Percentiles rank a stretch among this genome's conserved stretches.
Conservation (phyloP, 2,113 vertebrate species). For the Tychaedon coryphoeus region DNA sequence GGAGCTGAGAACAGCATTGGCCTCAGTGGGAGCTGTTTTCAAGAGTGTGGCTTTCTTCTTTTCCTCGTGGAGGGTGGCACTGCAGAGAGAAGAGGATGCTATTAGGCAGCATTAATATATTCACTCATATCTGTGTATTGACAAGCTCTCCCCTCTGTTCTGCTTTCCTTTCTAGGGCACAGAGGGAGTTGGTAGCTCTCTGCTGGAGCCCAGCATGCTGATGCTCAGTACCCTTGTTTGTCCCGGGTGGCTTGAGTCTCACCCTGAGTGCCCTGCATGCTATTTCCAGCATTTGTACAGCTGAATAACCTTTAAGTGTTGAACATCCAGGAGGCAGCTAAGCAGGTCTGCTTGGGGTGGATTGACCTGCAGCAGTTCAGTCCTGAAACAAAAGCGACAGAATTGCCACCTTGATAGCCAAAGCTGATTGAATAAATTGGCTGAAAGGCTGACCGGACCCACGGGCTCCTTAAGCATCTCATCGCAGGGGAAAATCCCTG, state of each 20-base stretch:
- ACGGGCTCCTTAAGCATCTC: neutral
- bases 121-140: neutral
- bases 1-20: neutral
- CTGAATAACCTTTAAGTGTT: constrained; percentile 23
- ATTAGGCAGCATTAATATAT: neutral
- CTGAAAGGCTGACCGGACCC: neutral
- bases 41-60: neutral
- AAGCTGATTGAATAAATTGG: constrained; percentile 63
- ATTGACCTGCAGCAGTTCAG: neutral
- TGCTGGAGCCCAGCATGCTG: neutral
- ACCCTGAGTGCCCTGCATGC: neutral
- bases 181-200: neutral
- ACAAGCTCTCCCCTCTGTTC: neutral
- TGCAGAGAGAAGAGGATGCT: neutral
- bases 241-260: constrained; percentile 27
- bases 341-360: constrained; percentile 39
- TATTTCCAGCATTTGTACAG: constrained; percentile 27
- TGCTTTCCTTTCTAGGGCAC: neutral
- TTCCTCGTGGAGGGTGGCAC: neutral
- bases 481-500: neutral
- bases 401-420: constrained; percentile 39
- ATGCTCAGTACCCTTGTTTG: constrained; percentile 52
- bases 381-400: neutral
- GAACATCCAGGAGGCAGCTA: constrained; percentile 24
- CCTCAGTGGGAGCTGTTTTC: neutral